Base-by-base conservation (phyloP, 2,888 invertebrate species). In the Lepeophtheirus nordmannii region DNA sequence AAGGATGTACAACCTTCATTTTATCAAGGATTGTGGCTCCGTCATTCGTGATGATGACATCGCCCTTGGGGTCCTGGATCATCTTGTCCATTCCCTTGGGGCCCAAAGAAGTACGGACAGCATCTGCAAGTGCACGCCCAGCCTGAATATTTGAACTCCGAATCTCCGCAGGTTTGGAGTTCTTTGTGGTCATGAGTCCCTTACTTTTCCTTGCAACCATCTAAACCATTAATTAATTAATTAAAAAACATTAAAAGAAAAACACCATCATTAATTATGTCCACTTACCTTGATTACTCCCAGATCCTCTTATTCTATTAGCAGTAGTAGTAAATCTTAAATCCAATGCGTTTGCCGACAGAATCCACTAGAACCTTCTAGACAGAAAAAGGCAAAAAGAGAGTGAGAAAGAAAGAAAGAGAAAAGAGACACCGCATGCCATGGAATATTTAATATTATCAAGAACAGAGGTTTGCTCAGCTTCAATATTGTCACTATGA, bases 51-150 rank as follows among this genome's bases (percentile, higher is more conserved):
- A 98, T 98, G 1, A 96, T 97, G 0, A 98, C 98, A 80, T 97
- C 97, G 10, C 97, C 97, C 79, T 91, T 94, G 41, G 85, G 84
- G 41, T 91, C 81, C 81, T 98, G 97, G 73, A 98, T 98, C 98
- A 98, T 98, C 82, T 98, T 98, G 75, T 98, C 98, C 98, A 98
- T 98, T 69, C 98, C 97, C 71, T 91, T 83, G 22, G 98, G 98
- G 7, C 98, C 98, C 77, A 98, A 81, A 78, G 96, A 96, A 14
- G 98, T 99, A 69, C 97, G 85, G 73, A 99, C 90, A 14, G 97
- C 96, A 89, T 96, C 92, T 70, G 94, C 89, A 66, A 98, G 94
- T 79, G 97, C 96, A 86, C 96, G 98, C 67, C 94, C 97, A 73
- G 98, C 97, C 78, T 86, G 86, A 73, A 98, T 96, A 76, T 98